These are phyloP conservation scores for Cotesia glomerata DNA, from an alignment of 1,140 invertebrate species.

Conservation along the genomic window DNA sequence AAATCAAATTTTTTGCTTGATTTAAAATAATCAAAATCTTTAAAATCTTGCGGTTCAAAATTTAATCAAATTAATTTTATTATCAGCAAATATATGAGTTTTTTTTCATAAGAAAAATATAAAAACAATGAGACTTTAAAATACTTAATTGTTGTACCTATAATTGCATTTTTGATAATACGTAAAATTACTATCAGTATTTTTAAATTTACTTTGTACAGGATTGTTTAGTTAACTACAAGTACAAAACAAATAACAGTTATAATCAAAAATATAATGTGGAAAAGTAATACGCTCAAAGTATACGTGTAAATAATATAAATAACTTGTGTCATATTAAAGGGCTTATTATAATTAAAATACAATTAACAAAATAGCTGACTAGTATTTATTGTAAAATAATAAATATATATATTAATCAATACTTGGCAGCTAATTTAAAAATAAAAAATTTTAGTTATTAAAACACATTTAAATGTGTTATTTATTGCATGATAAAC, in stretches of 20 bases:
- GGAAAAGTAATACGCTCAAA: conserved; percentile 49
- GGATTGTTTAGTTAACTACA: not conserved
- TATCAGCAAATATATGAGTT: too few species aligned
- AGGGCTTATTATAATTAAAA: not conserved
- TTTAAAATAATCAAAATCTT: too few species aligned
- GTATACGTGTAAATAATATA: conserved; percentile 42
- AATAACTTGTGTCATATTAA: conserved; percentile 10
- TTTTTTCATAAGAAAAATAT: too few species aligned
- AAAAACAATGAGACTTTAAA: too few species aligned
- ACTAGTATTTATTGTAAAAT: not conserved
- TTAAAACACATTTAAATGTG: too few species aligned
- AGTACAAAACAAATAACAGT: not conserved
- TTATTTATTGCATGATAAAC: too few species aligned
- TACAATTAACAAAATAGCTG: not conserved
- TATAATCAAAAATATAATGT: not conserved
- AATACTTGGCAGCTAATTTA: too few species aligned
- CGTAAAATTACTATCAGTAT: conserved; percentile 1
- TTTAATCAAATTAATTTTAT: too few species aligned
- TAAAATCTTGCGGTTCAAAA: too few species aligned
- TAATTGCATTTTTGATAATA: not conserved
- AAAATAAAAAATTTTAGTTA: too few species aligned
- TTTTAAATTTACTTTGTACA: not conserved
- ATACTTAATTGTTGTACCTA: not conserved
- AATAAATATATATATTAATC: not conserved
- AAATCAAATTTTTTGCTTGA: too few species aligned